These are phyloP conservation scores for Deroplatys truncata DNA, from an alignment of 2,888 invertebrate genomes.

Conservation along the genomic window DNA sequence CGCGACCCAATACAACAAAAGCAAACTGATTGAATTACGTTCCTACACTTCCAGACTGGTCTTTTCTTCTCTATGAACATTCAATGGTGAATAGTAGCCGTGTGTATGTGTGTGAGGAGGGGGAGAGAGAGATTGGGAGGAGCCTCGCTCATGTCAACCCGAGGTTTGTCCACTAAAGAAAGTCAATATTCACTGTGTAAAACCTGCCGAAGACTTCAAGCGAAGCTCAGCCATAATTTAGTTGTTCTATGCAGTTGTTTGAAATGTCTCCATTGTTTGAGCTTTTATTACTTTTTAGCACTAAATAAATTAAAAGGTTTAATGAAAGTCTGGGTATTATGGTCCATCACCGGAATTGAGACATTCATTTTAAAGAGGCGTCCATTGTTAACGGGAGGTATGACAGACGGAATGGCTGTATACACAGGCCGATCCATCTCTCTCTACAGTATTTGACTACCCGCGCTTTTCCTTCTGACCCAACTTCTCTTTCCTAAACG, in stretches of 20 bases:
- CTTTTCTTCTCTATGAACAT: background rate
- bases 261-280: background rate
- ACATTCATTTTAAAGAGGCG: background rate
- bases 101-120: background rate
- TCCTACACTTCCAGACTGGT: background rate
- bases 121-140: background rate
- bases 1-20: background rate
- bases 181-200: background rate
- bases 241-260: background rate
- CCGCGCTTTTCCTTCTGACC: background rate
- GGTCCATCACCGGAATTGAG: background rate
- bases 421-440: background rate
- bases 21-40: background rate
- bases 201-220: background rate
- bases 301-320: background rate
- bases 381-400: background rate
- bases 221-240: background rate
- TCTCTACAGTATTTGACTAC: background rate
- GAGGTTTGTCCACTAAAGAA: background rate
- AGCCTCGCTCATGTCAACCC: background rate
- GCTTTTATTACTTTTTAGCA: background rate
- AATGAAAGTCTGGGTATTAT: background rate
- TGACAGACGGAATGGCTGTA: background rate
- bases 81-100: background rate
- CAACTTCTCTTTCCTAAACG: background rate